These are phyloP conservation scores for Gymnoscopelus braueri DNA, from an alignment of 2,797 vertebrate genomes.

Conservation along the genomic window DNA sequence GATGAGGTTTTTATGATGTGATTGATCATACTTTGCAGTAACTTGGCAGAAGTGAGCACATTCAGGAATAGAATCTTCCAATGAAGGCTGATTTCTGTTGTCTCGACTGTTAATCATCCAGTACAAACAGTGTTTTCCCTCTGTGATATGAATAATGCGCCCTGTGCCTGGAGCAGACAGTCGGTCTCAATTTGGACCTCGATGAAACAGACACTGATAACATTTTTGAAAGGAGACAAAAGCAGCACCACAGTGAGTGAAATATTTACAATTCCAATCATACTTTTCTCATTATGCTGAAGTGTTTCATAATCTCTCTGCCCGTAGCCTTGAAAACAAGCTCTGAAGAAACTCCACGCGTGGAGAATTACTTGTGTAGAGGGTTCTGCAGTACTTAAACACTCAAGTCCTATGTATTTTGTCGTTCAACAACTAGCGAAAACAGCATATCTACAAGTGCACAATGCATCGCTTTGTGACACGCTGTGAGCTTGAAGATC, in stretches of 20 bases:
- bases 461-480: too few species aligned
- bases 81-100: slow-evolving; percentile 66
- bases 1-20: slow-evolving; percentile 58
- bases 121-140: slow-evolving; percentile 52
- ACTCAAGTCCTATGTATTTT: too few species aligned
- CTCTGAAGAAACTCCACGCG: slow-evolving; percentile 28
- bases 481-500: too few species aligned
- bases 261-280: slow-evolving; percentile 43
- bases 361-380: slow-evolving; percentile 28
- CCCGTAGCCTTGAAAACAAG: slow-evolving; percentile 30
- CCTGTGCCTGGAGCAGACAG: slow-evolving; percentile 38
- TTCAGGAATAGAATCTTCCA: slow-evolving; percentile 49
- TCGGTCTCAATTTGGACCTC: slow-evolving; percentile 38
- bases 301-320: slow-evolving; percentile 36
- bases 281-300: slow-evolving; percentile 35
- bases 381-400: slow-evolving; percentile 15
- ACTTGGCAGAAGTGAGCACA: slow-evolving; percentile 49
- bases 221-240: slow-evolving; percentile 26
- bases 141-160: slow-evolving; percentile 41
- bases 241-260: slow-evolving; percentile 18
- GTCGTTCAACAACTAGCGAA: too few species aligned
- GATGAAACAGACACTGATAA: slow-evolving; percentile 47
- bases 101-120: slow-evolving; percentile 67
- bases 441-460: too few species aligned
- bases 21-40: slow-evolving; percentile 54